Percentiles rank a stretch among this genome's conserved stretches.
Conservation (phyloP, 92 coral and sea anemone species). For the Isaurus tuberculatus region DNA sequence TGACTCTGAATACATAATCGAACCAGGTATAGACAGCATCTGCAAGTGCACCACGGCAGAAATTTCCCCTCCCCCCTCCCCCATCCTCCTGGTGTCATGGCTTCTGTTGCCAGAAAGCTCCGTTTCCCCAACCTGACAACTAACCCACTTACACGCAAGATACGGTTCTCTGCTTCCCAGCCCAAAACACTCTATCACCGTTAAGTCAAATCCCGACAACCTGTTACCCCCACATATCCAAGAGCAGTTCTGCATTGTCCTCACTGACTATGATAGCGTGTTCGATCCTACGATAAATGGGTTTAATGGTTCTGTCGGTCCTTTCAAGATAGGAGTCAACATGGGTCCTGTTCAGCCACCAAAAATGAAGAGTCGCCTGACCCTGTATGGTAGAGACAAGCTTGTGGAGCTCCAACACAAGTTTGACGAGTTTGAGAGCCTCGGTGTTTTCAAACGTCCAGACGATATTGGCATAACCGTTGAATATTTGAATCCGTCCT, state of each 20-base stretch:
- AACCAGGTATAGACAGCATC: conserved; percentile 61
- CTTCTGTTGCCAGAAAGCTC: conserved; percentile 53
- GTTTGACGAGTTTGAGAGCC: conserved; percentile 53
- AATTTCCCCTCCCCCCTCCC: conserved; percentile 63
- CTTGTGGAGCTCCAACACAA: conserved; percentile 48
- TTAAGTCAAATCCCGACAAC: conserved; percentile 3
- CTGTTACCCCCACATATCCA: background rate
- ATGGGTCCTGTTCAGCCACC: no score
- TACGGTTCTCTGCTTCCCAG: background rate
- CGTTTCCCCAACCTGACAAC: conserved; percentile 48
- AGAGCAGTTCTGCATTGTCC: conserved; percentile 10
- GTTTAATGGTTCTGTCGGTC: conserved; percentile 50
- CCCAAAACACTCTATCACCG: background rate
- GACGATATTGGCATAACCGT: conserved; percentile 53
- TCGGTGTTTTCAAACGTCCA: conserved; percentile 60
- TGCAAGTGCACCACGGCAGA: conserved; percentile 40
- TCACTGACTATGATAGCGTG: conserved; percentile 31
- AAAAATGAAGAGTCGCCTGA: no score
- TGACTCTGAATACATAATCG: conserved; percentile 46
- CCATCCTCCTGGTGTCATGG: conserved; percentile 53
- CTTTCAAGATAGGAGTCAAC: no score
- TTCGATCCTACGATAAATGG: conserved; percentile 47
- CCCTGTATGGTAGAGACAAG: conserved; percentile 39
- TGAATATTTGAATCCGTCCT: conserved; percentile 18
- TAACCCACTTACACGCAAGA: conserved; percentile 33